Evolutionary conservation across 2,888 invertebrate genomes (phyloP).

Genomic region (Fragum sueziense): DNA sequence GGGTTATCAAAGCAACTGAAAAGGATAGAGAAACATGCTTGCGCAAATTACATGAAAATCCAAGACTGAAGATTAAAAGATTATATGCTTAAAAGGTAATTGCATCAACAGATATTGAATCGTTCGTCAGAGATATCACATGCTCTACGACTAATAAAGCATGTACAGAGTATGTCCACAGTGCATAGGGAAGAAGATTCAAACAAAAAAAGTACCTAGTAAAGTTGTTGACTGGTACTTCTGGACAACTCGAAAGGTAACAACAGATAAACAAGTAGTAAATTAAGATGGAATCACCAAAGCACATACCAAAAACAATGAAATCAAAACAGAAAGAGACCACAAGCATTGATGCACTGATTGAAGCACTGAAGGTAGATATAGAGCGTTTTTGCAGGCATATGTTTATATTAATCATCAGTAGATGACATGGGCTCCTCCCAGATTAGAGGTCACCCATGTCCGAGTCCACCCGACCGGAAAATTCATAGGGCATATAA

Average conservation of each 20-base stretch:
- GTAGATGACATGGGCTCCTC: too few relatives aligned
- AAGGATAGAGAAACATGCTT: conserved; percentile 50
- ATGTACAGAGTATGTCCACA: conserved; percentile 23
- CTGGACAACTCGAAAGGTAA: conserved; percentile 16
- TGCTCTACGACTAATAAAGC: conserved; percentile 12
- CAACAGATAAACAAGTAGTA: conserved; percentile 3
- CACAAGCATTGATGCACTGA: conserved; percentile 1
- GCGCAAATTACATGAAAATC: conserved; percentile 48
- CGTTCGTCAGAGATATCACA: conserved; percentile 17
- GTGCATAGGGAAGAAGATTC: conserved; percentile 11
- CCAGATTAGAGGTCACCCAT: too few relatives aligned
- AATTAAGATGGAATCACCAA: background rate
- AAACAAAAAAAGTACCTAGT: background rate
- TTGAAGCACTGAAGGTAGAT: conserved; percentile 11
- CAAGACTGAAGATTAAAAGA: conserved; percentile 22
- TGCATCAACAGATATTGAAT: background rate
- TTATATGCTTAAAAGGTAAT: conserved; percentile 7
- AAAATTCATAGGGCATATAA: too few relatives aligned
- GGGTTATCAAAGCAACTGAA: conserved; percentile 28
- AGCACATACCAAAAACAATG: background rate
- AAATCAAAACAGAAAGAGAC: conserved; percentile 17
- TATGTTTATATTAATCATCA: conserved; percentile 14
- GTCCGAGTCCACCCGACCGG: too few relatives aligned
- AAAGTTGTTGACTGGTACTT: conserved; percentile 19
- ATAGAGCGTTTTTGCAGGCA: conserved; percentile 8